Evolutionary conservation across 2,113 vertebrate genomes (phyloP).

Genomic region (Psammodynastes pulverulentus): DNA sequence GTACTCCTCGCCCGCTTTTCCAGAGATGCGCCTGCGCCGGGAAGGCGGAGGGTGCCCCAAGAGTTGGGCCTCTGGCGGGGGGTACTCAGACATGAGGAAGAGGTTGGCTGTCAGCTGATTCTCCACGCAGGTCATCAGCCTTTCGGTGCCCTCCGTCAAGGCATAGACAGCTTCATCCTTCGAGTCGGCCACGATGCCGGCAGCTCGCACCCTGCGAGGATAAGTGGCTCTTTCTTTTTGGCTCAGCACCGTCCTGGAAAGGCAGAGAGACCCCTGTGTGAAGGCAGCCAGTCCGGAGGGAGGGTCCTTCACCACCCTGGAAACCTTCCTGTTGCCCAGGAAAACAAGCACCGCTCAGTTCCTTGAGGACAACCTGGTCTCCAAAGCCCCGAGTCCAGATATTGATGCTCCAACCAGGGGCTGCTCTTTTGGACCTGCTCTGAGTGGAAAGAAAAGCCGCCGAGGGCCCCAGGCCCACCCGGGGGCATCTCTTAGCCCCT

Average conservation of each 20-base stretch:
- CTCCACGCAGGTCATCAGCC: background rate
- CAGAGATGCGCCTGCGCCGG: background rate
- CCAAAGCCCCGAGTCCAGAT: background rate
- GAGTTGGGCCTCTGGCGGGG: rapidly evolving
- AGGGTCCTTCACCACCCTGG: background rate
- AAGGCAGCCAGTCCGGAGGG: background rate
- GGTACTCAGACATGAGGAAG: background rate
- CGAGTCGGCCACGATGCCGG: background rate
- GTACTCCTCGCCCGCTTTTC: rapidly evolving
- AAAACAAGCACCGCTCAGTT: background rate
- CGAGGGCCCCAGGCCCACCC: background rate
- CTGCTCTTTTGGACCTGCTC: background rate
- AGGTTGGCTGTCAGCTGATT: conserved; percentile 3
- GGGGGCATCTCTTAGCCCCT: background rate
- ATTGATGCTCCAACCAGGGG: background rate
- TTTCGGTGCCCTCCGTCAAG: background rate
- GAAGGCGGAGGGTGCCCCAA: no score
- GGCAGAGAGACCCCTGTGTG: background rate
- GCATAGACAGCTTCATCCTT: background rate
- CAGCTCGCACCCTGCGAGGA: background rate
- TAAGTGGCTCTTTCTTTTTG: rapidly evolving
- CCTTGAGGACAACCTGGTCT: background rate
- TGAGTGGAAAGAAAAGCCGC: background rate
- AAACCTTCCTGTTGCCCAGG: background rate
- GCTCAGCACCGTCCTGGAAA: background rate